Evolutionary conservation across 2,113 vertebrate genomes (phyloP).

Genomic region (Corythaixoides concolor): DNA sequence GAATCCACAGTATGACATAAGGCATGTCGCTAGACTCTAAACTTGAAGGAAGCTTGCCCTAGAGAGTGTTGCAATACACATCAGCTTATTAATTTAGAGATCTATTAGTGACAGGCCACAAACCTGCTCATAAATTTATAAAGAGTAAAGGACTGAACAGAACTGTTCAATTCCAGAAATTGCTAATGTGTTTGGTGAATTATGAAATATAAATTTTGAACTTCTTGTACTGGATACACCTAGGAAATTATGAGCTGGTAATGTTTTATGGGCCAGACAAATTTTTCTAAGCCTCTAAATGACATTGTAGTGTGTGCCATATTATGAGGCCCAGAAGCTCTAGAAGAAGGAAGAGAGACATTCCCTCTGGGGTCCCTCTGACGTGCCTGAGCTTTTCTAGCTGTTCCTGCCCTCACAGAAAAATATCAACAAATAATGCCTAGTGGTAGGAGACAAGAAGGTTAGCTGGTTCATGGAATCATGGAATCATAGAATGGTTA

Average conservation of each 20-base stretch:
- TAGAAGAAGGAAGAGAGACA: not conserved
- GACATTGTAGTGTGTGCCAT: not conserved
- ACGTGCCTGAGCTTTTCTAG: not conserved
- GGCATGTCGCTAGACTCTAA: not conserved
- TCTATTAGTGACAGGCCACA: constrained; percentile 50
- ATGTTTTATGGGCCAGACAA: not conserved
- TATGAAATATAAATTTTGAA: constrained; percentile 27
- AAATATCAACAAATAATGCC: not conserved
- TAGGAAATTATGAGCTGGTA: not conserved
- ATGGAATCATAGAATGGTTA: no score
- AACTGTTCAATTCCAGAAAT: constrained; percentile 3
- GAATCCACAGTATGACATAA: not conserved
- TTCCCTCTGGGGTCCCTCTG: not conserved
- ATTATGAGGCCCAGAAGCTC: not conserved
- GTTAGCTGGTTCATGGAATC: not conserved
- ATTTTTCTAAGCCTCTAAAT: not conserved
- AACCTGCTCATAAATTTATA: constrained; percentile 51
- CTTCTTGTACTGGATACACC: not conserved
- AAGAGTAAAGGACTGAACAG: constrained; percentile 20
- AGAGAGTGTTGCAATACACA: constrained; percentile 13
- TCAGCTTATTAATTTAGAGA: constrained; percentile 58
- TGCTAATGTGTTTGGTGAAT: constrained; percentile 13
- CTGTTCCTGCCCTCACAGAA: not conserved
- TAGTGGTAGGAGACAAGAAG: not conserved
- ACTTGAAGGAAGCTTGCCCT: constrained; percentile 39